Evolutionary conservation across 2,888 invertebrate species (phyloP).

Genomic region (Brenthis daphne): DNA sequence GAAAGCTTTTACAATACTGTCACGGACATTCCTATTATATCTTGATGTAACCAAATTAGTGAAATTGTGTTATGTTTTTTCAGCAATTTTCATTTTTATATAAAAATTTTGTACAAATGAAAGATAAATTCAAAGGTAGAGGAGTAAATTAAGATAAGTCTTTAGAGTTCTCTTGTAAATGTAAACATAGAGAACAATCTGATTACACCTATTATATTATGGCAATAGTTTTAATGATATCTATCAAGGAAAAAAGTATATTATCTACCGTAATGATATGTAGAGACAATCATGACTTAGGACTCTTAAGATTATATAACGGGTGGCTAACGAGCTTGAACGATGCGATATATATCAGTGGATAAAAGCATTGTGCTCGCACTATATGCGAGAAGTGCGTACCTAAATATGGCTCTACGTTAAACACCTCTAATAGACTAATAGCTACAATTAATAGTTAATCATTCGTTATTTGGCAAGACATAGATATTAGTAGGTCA

Average conservation of each 20-base stretch:
- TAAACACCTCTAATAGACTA: too few relatives aligned
- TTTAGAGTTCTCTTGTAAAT: background rate
- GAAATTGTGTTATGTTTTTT: conserved; percentile 39
- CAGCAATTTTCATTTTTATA: background rate
- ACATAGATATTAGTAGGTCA: too few relatives aligned
- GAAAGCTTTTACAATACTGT: conserved; percentile 81
- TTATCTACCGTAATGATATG: conserved; percentile 2
- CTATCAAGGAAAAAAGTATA: background rate
- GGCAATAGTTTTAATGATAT: conserved; percentile 11
- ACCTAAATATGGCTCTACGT: too few relatives aligned
- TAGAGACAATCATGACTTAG: conserved; percentile 20
- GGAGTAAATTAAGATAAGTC: background rate
- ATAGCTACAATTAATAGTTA: too few relatives aligned
- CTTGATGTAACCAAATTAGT: conserved; percentile 63
- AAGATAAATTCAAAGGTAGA: too few relatives aligned
- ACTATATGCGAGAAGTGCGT: background rate
- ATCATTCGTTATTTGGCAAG: too few relatives aligned
- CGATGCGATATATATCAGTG: background rate
- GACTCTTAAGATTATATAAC: conserved; percentile 17
- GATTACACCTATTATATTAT: background rate
- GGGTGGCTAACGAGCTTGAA: conserved; percentile 15
- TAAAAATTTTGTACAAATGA: background rate
- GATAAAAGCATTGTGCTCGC: conserved; percentile 3
- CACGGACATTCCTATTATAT: conserved; percentile 64
- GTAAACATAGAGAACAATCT: background rate